Evolutionary conservation across 1,140 invertebrate genomes (phyloP).

Genomic region (Pogonus chalceus): DNA sequence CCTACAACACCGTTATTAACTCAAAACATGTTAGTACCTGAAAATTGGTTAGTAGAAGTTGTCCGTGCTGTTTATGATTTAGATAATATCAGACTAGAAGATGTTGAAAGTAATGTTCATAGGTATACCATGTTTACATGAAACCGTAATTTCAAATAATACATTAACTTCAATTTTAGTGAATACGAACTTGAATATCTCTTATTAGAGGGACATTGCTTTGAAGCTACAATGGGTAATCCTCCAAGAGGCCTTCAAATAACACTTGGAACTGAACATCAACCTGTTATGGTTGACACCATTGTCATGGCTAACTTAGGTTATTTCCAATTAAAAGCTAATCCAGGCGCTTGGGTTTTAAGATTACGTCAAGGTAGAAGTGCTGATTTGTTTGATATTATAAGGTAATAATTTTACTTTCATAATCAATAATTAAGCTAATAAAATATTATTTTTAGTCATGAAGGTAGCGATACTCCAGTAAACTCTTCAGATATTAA

Average conservation of each 20-base stretch:
- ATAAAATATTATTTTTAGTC: constrained; percentile 38
- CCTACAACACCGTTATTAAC: constrained; percentile 90
- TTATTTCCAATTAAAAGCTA: constrained; percentile 96
- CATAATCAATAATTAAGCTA: background rate
- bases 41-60: constrained; percentile 97
- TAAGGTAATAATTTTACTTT: constrained; percentile 39
- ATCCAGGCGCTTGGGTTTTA: constrained; percentile 91
- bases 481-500: constrained; percentile 60
- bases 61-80: constrained; percentile 92
- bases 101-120: constrained; percentile 66
- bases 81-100: constrained; percentile 90
- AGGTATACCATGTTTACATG: constrained; percentile 44
- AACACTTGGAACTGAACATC: constrained; percentile 74
- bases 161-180: constrained; percentile 49
- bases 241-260: constrained; percentile 95
- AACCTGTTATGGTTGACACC: constrained; percentile 80
- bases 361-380: constrained; percentile 82
- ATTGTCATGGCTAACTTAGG: constrained; percentile 99
- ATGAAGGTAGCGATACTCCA: constrained; percentile 65
- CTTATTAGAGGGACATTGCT: constrained; percentile 91
- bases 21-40: constrained; percentile 89
- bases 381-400: constrained; percentile 85
- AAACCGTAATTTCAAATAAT: constrained; percentile 9
- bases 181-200: constrained; percentile 89
- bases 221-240: constrained; percentile 82